Conservation (phyloP, 2,888 invertebrate species). For the Arge pagana region DNA sequence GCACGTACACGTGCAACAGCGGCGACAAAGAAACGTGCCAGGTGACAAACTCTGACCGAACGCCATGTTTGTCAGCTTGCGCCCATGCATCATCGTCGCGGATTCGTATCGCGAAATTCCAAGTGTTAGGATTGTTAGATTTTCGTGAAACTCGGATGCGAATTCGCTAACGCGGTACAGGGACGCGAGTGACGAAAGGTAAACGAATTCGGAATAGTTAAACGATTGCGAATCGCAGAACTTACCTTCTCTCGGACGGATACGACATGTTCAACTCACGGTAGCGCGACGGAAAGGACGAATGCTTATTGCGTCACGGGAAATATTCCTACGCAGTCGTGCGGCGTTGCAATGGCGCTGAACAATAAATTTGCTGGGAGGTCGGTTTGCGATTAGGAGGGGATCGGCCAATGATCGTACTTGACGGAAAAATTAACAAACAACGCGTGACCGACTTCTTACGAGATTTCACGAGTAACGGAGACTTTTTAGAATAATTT, state of each 20-base stretch:
- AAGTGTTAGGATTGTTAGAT: not conserved
- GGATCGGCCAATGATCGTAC: no score
- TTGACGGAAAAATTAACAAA: no score
- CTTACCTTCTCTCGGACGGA: constrained; percentile 82
- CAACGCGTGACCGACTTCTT: no score
- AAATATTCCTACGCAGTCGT: constrained; percentile 41
- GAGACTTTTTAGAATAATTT: constrained; percentile 20
- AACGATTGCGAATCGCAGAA: constrained; percentile 58
- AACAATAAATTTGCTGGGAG: no score
- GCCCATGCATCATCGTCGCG: constrained; percentile 36
- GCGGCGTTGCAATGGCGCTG: constrained; percentile 42
- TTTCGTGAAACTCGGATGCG: not conserved
- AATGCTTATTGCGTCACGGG: constrained; percentile 55
- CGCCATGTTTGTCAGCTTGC: constrained; percentile 66
- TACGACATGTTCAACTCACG: constrained; percentile 83
- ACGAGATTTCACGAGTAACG: no score
- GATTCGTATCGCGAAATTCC: constrained; percentile 8
- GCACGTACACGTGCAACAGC: no score
- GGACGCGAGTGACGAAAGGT: no score
- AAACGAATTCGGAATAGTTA: constrained; percentile 32
- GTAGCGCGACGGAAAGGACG: constrained; percentile 75
- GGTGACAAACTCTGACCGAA: constrained; percentile 46
- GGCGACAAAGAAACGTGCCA: no score
- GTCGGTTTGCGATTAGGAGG: no score
- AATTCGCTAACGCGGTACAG: not conserved